Percentiles rank a stretch among this genome's conserved stretches.
phyloP scores from a whole-genome alignment of 2,113 vertebrate genomes.

The Rousettus leschenaultii region DNA sequence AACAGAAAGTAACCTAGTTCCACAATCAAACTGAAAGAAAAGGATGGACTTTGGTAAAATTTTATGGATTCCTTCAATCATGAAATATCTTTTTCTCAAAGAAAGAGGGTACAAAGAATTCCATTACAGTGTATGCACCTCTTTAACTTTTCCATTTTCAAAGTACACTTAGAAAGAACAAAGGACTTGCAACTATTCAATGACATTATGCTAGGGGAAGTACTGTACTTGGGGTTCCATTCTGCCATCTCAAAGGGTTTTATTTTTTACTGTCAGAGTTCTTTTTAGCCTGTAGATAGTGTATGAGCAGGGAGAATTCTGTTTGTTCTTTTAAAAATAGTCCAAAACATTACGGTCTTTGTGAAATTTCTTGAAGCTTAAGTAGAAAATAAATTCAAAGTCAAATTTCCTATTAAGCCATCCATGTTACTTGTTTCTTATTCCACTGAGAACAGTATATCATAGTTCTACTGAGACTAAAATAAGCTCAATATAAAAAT shows the following conservation, averaged over 20 bases:
- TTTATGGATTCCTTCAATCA: conserved; percentile 68
- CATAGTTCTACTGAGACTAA: conserved; percentile 77
- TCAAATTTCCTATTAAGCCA: conserved; percentile 82
- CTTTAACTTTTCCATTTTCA: conserved; percentile 78
- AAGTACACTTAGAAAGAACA: conserved; percentile 82
- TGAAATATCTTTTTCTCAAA: conserved; percentile 74
- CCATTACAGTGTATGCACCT: conserved; percentile 80
- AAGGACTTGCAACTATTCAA: conserved; percentile 79
- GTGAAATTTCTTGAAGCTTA: conserved; percentile 81
- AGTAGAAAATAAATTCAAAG: conserved; percentile 85
- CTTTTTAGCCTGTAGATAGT: conserved; percentile 81
- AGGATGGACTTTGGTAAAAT: conserved; percentile 15
- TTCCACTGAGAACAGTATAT: conserved; percentile 80
- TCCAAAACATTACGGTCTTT: conserved; percentile 81
- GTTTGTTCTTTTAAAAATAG: conserved; percentile 86
- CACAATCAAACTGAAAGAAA: conserved; percentile 28
- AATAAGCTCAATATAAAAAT: conserved; percentile 78
- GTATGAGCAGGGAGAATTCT: conserved; percentile 77
- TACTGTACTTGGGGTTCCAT: conserved; percentile 81
- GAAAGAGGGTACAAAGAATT: conserved; percentile 75
- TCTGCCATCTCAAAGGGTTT: conserved; percentile 83
- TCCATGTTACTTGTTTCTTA: conserved; percentile 80
- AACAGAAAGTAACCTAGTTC: conserved; percentile 51
- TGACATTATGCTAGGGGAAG: conserved; percentile 78
- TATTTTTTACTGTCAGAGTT: conserved; percentile 80